phyloP scores from a whole-genome alignment of 35 echinoderm and acorn worm species.

The Ophioderma brevispina region DNA sequence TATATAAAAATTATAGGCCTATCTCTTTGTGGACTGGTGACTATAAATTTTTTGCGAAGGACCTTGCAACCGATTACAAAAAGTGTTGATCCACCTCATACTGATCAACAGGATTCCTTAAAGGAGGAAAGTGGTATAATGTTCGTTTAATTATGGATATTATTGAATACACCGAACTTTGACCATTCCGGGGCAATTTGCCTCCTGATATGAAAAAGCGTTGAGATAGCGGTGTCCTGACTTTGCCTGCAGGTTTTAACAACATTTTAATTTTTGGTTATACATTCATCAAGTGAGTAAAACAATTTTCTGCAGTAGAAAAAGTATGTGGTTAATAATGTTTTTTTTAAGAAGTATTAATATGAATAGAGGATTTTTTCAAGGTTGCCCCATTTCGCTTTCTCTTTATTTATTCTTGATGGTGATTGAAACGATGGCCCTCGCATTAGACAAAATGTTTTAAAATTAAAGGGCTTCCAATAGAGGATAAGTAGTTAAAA shows the following conservation, averaged over 20 bases:
- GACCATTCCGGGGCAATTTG: neutral
- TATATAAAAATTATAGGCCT: neutral
- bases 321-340: slow-evolving; percentile 9
- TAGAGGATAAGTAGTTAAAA: too few species aligned
- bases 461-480: too few species aligned
- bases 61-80: too few species aligned
- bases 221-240: neutral
- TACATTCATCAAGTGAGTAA: neutral
- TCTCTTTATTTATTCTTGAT: slow-evolving; percentile 3
- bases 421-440: neutral
- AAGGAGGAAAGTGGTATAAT: slow-evolving; percentile 18
- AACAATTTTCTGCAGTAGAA: neutral
- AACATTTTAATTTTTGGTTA: slow-evolving; percentile 25
- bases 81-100: too few species aligned
- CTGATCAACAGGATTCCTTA: too few species aligned
- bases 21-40: neutral
- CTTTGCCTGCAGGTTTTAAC: slow-evolving; percentile 17
- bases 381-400: neutral
- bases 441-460: neutral
- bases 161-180: neutral
- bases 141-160: neutral
- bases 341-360: neutral
- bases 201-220: slow-evolving; percentile 28
- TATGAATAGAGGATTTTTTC: neutral
- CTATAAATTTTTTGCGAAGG: slow-evolving; percentile 4